Evolutionary conservation across 2,113 vertebrate genomes (phyloP).

Genomic region (Tragulus kanchil): DNA sequence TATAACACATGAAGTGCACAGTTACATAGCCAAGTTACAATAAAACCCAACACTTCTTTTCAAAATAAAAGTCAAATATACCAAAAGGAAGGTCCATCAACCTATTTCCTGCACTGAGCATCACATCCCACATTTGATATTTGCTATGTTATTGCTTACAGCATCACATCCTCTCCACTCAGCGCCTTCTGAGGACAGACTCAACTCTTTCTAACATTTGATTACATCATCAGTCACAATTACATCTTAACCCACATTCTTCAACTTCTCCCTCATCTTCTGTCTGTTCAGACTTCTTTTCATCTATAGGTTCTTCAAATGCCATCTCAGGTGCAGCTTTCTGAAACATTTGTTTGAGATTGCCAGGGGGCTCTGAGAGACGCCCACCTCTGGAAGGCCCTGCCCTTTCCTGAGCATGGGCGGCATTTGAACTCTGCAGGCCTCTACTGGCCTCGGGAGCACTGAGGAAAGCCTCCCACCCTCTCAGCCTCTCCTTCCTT

Average conservation of each 20-base stretch:
- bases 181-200: neutral
- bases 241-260: neutral
- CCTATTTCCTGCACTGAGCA: neutral
- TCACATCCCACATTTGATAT: neutral
- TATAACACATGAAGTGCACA: neutral
- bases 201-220: neutral
- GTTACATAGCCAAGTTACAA: neutral
- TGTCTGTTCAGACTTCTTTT: conserved; percentile 65
- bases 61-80: neutral
- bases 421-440: conserved; percentile 28
- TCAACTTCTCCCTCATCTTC: conserved; percentile 77
- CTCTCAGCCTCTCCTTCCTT: conserved; percentile 96
- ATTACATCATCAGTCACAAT: neutral
- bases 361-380: conserved; percentile 69
- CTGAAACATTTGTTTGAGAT: conserved; percentile 50
- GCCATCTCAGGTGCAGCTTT: conserved; percentile 48
- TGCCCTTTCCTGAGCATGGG: conserved; percentile 68
- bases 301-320: conserved; percentile 64
- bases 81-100: neutral
- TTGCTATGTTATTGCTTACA: neutral
- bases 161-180: neutral
- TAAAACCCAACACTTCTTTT: neutral
- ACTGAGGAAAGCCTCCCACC: conserved; percentile 92
- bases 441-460: conserved; percentile 77
- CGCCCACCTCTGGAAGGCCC: conserved; percentile 76